Conservation (phyloP, 2,113 vertebrate genomes). For the Elephas maximus region DNA sequence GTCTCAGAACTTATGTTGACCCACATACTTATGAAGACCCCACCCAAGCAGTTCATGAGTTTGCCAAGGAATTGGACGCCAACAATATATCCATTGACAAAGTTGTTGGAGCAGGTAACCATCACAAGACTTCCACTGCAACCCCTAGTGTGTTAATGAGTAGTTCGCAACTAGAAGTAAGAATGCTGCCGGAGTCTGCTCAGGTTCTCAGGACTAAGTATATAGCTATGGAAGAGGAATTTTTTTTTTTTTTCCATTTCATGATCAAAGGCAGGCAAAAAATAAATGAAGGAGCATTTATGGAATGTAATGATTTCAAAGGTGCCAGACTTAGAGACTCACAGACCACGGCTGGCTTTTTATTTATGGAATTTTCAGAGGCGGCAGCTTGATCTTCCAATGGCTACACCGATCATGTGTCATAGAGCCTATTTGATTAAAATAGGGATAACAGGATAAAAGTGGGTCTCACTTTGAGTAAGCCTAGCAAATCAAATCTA, state of each 20-base stretch:
- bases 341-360: conserved; percentile 2
- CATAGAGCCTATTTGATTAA: conserved; percentile 37
- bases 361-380: conserved; percentile 69
- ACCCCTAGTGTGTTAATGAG: neutral
- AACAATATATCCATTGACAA: conserved; percentile 97
- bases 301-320: conserved; percentile 72
- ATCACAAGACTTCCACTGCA: neutral
- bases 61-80: conserved; percentile 97
- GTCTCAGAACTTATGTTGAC: conserved; percentile 97
- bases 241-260: conserved; percentile 32
- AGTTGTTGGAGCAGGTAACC: conserved; percentile 97
- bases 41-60: conserved; percentile 97
- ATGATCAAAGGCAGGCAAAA: conserved; percentile 68
- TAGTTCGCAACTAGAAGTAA: neutral
- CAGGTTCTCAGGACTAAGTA: neutral
- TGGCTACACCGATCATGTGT: conserved; percentile 31
- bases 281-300: conserved; percentile 65
- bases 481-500: neutral
- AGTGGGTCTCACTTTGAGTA: conserved; percentile 27
- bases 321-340: conserved; percentile 64
- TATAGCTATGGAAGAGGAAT: neutral
- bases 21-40: conserved; percentile 99
- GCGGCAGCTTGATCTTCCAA: neutral
- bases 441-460: conserved; percentile 16
- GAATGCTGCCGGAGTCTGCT: neutral